Base-by-base conservation (phyloP, 2,888 invertebrate genomes). In the Mythimna vitellina region DNA sequence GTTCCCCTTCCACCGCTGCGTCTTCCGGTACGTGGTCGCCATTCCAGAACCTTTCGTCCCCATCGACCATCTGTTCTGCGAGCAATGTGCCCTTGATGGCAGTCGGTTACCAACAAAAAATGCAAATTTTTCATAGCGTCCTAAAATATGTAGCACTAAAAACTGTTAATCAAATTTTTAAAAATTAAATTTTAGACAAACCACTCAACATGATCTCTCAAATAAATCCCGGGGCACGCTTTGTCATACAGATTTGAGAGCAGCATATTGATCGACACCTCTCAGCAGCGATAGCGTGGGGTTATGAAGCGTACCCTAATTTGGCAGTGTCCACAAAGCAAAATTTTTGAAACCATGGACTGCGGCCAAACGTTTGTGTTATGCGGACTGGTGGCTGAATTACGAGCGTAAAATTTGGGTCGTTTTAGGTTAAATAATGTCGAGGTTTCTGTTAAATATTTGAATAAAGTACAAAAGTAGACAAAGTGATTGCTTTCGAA, bases 261-360 rank as follows among this genome's bases (percentile, higher is more conserved):
- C 70, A 46, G 60, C 70, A 63, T 82, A 84, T 83, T 73, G 82
- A 82, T 84, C 80, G 69, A 63, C 70, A 80, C 71, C 70, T 71
- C 62, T 79, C 58, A 61, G 49, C 38, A n/a, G 51, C 38, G 42
- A 51, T 46, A n/a, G 46, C 38, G 49, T 58, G 53, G 69, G 56
- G 65, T 72, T 70, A 64, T 73, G 53, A 76, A 71, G 62, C 64
- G 60, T 38, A 62, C 46, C 73, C 80, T 82, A 73, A 84, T 83
- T 82, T 84, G 83, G 82, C 82, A 82, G 25, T 65, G 49, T 56
- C n/a, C 58, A 70, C 82, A 78, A 73, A 78, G 73, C 53, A 65
- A 54, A 5, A 12, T 65, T 73, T 84, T 80, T 71, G 22, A 56
- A 75, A n/a, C 51, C 5, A 65, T 82, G 80, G 84, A 75, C 69